Percentiles rank a stretch among this genome's conserved stretches.
Evolutionary conservation across 2,797 vertebrate species (phyloP).

Genomic region (Molossus molossus): DNA sequence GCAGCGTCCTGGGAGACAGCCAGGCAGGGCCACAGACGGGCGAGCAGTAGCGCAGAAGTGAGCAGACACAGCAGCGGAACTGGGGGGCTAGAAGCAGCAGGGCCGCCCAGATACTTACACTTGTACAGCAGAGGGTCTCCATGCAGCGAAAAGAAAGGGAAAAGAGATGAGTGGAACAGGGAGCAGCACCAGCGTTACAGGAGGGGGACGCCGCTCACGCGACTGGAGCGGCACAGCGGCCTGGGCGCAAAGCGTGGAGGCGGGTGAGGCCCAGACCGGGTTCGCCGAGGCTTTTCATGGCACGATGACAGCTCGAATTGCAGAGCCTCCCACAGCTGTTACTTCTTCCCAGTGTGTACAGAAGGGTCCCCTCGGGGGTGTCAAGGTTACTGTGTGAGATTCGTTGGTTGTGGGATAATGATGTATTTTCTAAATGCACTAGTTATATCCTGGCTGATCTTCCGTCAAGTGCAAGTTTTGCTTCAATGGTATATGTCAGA

Average conservation of each 20-base stretch:
- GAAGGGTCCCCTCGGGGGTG: too few relatives aligned
- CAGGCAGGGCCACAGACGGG: too few relatives aligned
- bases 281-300: background rate
- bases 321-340: background rate
- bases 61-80: conserved; percentile 85
- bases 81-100: conserved; percentile 86
- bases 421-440: too few relatives aligned
- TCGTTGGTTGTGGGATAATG: too few relatives aligned
- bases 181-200: conserved; percentile 89
- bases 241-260: conserved; percentile 82
- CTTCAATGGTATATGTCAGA: too few relatives aligned
- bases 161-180: conserved; percentile 91
- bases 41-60: conserved; percentile 83
- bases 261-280: conserved; percentile 73
- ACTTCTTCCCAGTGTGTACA: background rate
- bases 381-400: too few relatives aligned
- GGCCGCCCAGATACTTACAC: conserved; percentile 93
- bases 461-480: too few relatives aligned
- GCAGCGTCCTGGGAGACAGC: too few relatives aligned
- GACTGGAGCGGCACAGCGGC: conserved; percentile 83
- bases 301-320: background rate
- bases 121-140: conserved; percentile 96
- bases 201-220: conserved; percentile 80
- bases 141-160: conserved; percentile 94
- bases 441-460: too few relatives aligned